Evolutionary conservation across 2,888 invertebrate species (phyloP), one percentile per base, ranked within the genome.

Genomic region (Catocala sponsa): DNA sequence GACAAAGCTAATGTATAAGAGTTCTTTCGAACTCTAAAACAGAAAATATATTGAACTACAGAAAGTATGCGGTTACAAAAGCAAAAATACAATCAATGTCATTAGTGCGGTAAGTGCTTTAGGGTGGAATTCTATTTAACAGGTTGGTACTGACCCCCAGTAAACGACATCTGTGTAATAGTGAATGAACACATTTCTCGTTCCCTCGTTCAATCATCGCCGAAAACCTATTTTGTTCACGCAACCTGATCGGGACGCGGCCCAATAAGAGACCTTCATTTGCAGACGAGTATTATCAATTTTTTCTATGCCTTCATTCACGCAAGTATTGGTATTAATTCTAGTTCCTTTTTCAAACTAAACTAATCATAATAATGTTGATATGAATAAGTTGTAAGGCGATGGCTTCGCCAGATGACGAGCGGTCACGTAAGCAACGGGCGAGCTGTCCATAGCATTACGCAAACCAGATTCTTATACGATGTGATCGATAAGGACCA

Each of bases 211-310:
- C 55, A 70, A 67, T 72, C 55, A 68, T 63, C 51, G 13, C 15
- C 46, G 13, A 61, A 55, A 42, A 13, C 25, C 51, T 57, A 63
- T 68, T 63, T 72, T 42, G 48, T 56, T 67, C 68, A 51, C 47
- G 47, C 63, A 53, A 68, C 52, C 41, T 57, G 55, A 49, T 59
- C 48, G 44, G 32, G 43, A 44, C 49, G 15, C 49, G 13, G 43
- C 42, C 52, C 57, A 68, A 53, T 53, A 57, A 44, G 15, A 49
- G 47, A 57, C 63, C 56, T 68, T 63, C 47, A 70, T 72, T 70
- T 72, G 54, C 52, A 68, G 46, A 49, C 50, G 32, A 6, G 35
- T 12, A 10, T 12, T 4, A 4, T 12, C 49, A 1, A 35, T 42
- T 42, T 11, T 42, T 11, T 5, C n/a, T 42, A 10, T 5, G 11